A percentile compares a stretch with the other conserved stretches of the same genome.
phyloP scores from a whole-genome alignment of 2,888 invertebrate genomes.

The Xanthorhoe designata region DNA sequence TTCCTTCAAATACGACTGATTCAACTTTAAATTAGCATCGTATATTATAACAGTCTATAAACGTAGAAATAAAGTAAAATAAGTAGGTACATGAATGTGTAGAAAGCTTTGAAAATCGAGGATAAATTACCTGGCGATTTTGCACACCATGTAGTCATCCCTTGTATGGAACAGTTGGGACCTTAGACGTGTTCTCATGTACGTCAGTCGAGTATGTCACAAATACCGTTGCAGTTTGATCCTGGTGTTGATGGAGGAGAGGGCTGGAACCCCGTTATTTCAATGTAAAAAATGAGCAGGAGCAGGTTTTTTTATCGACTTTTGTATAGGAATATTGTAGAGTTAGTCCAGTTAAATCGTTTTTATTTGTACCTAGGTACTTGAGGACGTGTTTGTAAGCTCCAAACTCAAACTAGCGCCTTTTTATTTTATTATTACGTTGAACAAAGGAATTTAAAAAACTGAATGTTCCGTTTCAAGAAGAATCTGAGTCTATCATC shows the following conservation, averaged over 20 bases:
- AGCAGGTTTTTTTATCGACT: background rate
- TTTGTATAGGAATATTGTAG: background rate
- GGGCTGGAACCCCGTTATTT: conserved; percentile 27
- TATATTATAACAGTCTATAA: too few relatives aligned
- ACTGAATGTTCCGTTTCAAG: too few relatives aligned
- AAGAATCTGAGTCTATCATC: too few relatives aligned
- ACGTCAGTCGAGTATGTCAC: conserved; percentile 46
- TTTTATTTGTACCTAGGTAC: too few relatives aligned
- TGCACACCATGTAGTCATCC: conserved; percentile 58
- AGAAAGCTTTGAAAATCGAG: conserved; percentile 65
- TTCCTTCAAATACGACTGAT: conserved; percentile 30
- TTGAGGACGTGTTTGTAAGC: too few relatives aligned
- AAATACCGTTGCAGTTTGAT: conserved; percentile 51
- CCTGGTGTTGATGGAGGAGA: conserved; percentile 46
- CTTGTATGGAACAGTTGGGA: conserved; percentile 63
- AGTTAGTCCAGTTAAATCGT: too few relatives aligned
- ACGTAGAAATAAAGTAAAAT: too few relatives aligned
- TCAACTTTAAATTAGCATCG: conserved; percentile 27
- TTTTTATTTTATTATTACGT: too few relatives aligned
- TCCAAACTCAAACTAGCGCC: too few relatives aligned
- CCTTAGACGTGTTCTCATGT: conserved; percentile 69
- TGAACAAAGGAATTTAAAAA: too few relatives aligned
- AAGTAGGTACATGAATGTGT: background rate
- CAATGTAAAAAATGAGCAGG: background rate
- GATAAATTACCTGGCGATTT: conserved; percentile 55